Evolutionary conservation across 2,888 invertebrate species (phyloP), one percentile per base, ranked within the genome.

Genomic region (Elgonia sp.): DNA sequence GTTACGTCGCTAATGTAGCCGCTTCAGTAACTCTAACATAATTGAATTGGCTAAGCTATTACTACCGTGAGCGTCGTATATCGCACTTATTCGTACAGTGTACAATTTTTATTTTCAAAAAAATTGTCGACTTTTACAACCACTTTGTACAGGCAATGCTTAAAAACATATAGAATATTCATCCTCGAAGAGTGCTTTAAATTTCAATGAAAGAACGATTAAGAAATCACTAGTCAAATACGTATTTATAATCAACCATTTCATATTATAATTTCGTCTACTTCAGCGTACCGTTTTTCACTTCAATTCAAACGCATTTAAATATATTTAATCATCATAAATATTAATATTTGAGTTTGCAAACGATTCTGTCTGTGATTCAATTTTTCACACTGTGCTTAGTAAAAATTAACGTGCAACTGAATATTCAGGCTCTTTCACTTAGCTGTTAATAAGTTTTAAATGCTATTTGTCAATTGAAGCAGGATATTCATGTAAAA

Each of bases 1-100:
- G 83, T 86, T 86, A 84, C 87, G 88, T 88, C 89, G 87, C 89
- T 90, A 90, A 90, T 90, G 90, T 88, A 89, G 86, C 86, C 83
- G 87, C 89, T 89, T 86, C 89, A 77, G 87, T 87, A 90, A 90
- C 88, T 90, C 89, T 81, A 88, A 84, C 86, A 88, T 90, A 90
- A 90, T 90, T 89, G 70, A 89, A 86, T 90, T 86, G 88, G 80
- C 86, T 86, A 72, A 85, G 88, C 90, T 88, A 90, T 89, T 90
- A 90, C 89, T 90, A 86, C 83, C 86, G 65, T 84, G 84, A 87
- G 72, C 89, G 65, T 86, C 86, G 82, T 87, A 85, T 73, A 81
- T 89, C 83, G 80, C 88, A 90, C 89, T 88, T 88, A 81, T 84
- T 83, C 79, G 57, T 82, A 50, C 72, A 53, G 84, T 88, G 84